phyloP scores from a whole-genome alignment of 1,140 invertebrate genomes.

The Magallana angulata region DNA sequence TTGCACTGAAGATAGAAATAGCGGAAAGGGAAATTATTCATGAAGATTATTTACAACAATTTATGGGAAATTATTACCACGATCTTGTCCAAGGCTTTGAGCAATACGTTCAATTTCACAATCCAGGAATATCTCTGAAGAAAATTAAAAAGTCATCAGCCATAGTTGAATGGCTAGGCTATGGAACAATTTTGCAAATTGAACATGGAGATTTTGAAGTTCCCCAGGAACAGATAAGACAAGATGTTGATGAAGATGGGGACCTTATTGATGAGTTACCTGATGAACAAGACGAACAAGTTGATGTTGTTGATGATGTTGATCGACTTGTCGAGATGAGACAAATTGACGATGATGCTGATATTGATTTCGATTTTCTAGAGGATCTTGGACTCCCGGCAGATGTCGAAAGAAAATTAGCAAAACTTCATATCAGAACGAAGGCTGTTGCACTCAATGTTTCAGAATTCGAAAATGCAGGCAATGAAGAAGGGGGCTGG shows the following conservation, averaged over 20 bases:
- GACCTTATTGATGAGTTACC: slow-evolving; percentile 48
- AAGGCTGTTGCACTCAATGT: slow-evolving; percentile 49
- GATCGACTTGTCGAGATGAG: slow-evolving; percentile 18
- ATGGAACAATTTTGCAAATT: slow-evolving; percentile 26
- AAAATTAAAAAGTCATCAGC: slow-evolving; percentile 39
- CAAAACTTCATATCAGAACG: not conserved
- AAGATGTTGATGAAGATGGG: slow-evolving; percentile 28
- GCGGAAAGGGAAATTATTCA: slow-evolving; percentile 63
- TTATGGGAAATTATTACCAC: slow-evolving; percentile 57
- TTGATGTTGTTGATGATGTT: slow-evolving; percentile 48
- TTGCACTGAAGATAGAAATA: slow-evolving; percentile 59
- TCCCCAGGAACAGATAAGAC: not conserved
- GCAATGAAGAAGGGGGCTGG: slow-evolving; percentile 41
- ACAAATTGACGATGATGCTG: slow-evolving; percentile 37
- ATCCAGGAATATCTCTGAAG: not conserved
- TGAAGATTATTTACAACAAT: slow-evolving; percentile 60
- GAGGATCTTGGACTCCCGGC: not conserved
- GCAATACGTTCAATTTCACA: not conserved
- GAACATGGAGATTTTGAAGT: not conserved
- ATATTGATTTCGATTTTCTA: slow-evolving; percentile 31
- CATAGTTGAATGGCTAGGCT: slow-evolving; percentile 60
- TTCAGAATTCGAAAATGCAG: not conserved
- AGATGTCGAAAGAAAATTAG: not conserved
- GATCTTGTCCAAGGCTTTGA: slow-evolving; percentile 45
- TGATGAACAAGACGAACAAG: slow-evolving; percentile 53